These are phyloP conservation scores for Lepetodrilus schrolli DNA, from an alignment of 2,888 invertebrate species.

Conservation along the genomic window DNA sequence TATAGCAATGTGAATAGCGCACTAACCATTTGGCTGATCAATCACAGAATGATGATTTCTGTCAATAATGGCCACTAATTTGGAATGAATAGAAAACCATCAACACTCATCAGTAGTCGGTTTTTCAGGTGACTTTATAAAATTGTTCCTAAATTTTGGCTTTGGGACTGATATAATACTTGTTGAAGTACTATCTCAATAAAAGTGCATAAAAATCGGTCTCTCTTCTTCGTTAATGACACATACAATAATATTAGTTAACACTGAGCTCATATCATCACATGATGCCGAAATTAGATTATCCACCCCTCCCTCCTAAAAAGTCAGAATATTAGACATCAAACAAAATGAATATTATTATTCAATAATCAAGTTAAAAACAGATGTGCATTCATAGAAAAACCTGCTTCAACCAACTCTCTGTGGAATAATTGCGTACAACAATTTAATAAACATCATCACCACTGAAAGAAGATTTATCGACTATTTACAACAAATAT, in stretches of 20 bases:
- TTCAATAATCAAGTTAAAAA: conserved; percentile 22
- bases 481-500: conserved; percentile 4
- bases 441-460: conserved; percentile 20
- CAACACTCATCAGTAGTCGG: not conserved
- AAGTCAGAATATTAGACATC: conserved; percentile 17
- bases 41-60: not conserved
- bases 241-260: not conserved
- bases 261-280: conserved; percentile 13
- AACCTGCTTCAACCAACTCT: not conserved
- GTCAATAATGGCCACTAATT: not conserved
- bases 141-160: not conserved
- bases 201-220: too few species aligned
- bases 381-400: conserved; percentile 15
- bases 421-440: not conserved
- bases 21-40: not conserved
- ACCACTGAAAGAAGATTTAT: conserved; percentile 11
- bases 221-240: not conserved
- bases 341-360: conserved; percentile 1
- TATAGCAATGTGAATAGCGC: conserved; percentile 6
- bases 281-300: not conserved
- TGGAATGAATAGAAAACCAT: not conserved
- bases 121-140: not conserved
- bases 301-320: not conserved
- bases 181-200: too few species aligned
- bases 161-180: not conserved